Percentiles rank a stretch among this genome's conserved stretches.
Evolutionary conservation across 2,888 invertebrate species (phyloP).

Genomic region (Orthosia incerta): DNA sequence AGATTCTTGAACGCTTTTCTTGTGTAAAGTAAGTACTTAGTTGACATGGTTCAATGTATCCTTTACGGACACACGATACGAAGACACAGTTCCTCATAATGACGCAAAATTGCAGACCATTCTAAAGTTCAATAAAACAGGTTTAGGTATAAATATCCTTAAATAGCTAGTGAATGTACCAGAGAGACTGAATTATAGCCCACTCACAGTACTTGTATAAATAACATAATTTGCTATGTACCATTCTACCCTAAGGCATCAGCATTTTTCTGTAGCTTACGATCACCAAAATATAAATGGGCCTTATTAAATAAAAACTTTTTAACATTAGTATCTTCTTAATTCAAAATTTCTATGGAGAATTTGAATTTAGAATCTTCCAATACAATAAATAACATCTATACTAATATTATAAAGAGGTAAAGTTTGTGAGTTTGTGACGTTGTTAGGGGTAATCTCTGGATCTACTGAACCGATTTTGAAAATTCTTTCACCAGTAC

Average conservation of each 20-base stretch:
- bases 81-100: constrained; percentile 38
- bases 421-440: too few species aligned
- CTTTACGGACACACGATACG: not conserved
- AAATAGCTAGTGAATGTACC: constrained; percentile 22
- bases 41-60: constrained; percentile 10
- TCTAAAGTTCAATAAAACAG: constrained; percentile 56
- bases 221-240: not conserved
- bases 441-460: too few species aligned
- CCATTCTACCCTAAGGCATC: not conserved
- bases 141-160: constrained; percentile 36
- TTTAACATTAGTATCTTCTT: too few species aligned
- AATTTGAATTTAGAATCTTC: too few species aligned
- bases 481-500: too few species aligned
- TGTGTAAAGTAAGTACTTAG: not conserved
- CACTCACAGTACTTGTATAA: not conserved
- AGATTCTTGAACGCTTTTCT: too few species aligned
- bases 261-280: not conserved
- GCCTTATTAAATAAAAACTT: too few species aligned
- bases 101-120: constrained; percentile 16
- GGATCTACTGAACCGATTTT: too few species aligned
- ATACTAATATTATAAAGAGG: too few species aligned
- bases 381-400: too few species aligned
- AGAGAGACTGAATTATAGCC: not conserved
- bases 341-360: too few species aligned
- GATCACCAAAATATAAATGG: too few species aligned